Evolutionary conservation across 2,888 invertebrate genomes (phyloP).

Genomic region (Drosophila nigricruria): DNA sequence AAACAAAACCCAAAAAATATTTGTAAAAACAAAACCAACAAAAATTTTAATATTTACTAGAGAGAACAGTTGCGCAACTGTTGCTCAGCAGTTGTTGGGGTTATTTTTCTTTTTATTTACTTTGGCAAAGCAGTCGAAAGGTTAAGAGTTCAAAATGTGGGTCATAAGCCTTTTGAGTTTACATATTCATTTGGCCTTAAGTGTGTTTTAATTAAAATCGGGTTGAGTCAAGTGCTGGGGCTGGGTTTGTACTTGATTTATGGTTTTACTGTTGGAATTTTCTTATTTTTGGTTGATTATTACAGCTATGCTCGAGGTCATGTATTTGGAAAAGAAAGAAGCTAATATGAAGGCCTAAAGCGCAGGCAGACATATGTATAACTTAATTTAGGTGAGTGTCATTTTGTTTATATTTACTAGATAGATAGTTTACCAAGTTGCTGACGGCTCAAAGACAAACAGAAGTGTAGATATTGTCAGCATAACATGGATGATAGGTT

Average conservation of each 20-base stretch:
- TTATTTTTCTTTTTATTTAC: not conserved
- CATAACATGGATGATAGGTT: too few relatives aligned
- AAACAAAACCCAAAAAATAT: constrained; percentile 66
- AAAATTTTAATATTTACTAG: not conserved
- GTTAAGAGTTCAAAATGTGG: constrained; percentile 7
- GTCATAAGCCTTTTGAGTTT: not conserved
- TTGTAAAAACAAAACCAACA: constrained; percentile 58
- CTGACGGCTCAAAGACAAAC: too few relatives aligned
- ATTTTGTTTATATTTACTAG: too few relatives aligned
- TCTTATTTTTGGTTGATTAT: not conserved
- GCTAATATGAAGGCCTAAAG: not conserved
- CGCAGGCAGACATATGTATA: not conserved
- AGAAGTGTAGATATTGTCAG: too few relatives aligned
- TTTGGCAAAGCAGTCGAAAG: constrained; percentile 3
- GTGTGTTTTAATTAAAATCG: constrained; percentile 32
- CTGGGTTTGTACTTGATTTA: constrained; percentile 13
- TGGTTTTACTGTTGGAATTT: not conserved
- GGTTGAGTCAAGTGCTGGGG: not conserved
- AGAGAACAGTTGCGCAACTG: constrained; percentile 1
- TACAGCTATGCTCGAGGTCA: not conserved
- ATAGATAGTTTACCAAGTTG: too few relatives aligned
- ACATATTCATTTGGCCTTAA: constrained; percentile 15
- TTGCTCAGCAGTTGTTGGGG: constrained; percentile 10
- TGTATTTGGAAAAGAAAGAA: not conserved
- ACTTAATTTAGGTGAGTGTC: not conserved